Evolutionary conservation across 2,113 vertebrate species (phyloP).

Genomic region (Daubentonia madagascariensis): DNA sequence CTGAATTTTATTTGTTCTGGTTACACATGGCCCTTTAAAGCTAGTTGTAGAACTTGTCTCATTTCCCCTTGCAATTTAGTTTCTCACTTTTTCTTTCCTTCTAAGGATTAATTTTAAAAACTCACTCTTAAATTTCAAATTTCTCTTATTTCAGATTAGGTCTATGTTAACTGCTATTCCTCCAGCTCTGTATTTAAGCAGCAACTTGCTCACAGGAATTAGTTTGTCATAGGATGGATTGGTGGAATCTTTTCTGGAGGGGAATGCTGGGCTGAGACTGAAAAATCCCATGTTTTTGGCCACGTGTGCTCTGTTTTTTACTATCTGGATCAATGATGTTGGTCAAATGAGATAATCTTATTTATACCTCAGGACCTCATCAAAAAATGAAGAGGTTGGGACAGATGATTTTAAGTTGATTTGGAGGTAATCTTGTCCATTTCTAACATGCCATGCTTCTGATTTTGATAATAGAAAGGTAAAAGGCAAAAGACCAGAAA

Average conservation of each 20-base stretch:
- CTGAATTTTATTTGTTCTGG: slow-evolving; percentile 38
- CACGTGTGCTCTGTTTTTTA: neutral
- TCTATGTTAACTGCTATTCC: neutral
- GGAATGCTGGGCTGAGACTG: neutral
- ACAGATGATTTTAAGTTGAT: neutral
- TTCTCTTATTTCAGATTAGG: neutral
- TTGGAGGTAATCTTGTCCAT: neutral
- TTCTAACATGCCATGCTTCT: neutral
- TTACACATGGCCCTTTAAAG: neutral
- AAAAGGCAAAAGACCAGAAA: neutral
- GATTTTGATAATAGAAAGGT: neutral
- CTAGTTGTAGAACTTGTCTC: neutral
- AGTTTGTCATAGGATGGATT: neutral
- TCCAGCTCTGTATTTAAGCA: neutral
- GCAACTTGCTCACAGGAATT: neutral
- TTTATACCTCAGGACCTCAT: neutral
- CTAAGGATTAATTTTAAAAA: neutral
- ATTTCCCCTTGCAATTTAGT: neutral
- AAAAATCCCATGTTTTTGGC: neutral
- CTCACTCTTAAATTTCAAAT: neutral
- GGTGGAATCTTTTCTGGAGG: neutral
- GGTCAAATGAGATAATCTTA: neutral
- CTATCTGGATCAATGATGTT: neutral
- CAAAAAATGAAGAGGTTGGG: neutral
- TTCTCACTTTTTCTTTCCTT: neutral